Base-by-base conservation (phyloP, 2,797 vertebrate species). In the Hipposideros larvatus region DNA sequence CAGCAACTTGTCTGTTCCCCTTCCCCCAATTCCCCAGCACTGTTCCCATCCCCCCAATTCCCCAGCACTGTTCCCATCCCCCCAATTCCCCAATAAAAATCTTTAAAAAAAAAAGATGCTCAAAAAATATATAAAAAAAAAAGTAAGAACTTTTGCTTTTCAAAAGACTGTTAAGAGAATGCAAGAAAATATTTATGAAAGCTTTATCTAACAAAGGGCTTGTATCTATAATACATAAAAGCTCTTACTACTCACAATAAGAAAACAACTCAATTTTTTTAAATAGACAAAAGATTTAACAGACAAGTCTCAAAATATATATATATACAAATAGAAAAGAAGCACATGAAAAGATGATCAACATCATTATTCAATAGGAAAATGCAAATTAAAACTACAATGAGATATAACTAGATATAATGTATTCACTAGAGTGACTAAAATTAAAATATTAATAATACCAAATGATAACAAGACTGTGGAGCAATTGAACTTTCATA, bases 401-500 rank as follows among this genome's bases (percentile, higher is more conserved):
- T 43, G n/a, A 90, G 65, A 70, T 78, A 37, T 78, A 84, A 87
- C 82, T 57, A 86, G 43, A 57, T 75, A 89, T 4, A 19, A 79
- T 34, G 7, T 55, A 73, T 18, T 51, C 61, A 87, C 22, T 13
- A 66, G 28, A 93, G 28, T 87, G 41, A 71, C 46, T 59, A 80
- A 74, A 96, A 92, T 91, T 86, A 90, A 90, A 96, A 86, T 28
- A 87, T 53, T 96, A 93, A 75, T 31, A 91, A 73, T 13, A 82
- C n/a, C 34, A 51, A 95, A 90, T 57, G 3, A 59, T 75, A 90
- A 24, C 34, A 83, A 48, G 53, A 82, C 68, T 70, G 11, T 41
- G 21, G 7, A 46, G 22, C 11, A 89, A 55, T 6, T 87, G 21
- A 77, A 71, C 55, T 92, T 75, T 83, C 22, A 43, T 65, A 87